Conservation (phyloP, 2,113 vertebrate species). For the Lipotes vexillifer region DNA sequence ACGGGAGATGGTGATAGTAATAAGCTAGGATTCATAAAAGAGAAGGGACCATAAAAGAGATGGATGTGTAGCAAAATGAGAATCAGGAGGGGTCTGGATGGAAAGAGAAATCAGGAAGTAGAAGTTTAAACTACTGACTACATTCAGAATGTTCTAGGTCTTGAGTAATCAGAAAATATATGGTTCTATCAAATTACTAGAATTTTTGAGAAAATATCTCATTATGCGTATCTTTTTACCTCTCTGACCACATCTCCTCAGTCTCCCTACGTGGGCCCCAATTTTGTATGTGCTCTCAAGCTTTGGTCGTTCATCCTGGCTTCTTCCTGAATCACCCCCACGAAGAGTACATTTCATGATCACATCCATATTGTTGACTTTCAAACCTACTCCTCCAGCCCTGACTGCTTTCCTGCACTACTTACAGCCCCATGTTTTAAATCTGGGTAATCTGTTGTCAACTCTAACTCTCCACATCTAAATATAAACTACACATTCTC, state of each 20-base stretch:
- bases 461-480: neutral
- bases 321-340: neutral
- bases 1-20: neutral
- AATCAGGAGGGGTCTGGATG: neutral
- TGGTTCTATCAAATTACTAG: neutral
- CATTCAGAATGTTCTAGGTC: neutral
- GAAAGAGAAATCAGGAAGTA: neutral
- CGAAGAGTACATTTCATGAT: neutral
- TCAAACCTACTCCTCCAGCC: neutral
- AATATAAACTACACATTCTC: neutral
- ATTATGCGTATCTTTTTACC: neutral
- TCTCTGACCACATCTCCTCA: neutral
- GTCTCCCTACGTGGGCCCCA: neutral
- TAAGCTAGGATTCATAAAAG: neutral
- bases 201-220: neutral
- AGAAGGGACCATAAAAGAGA: neutral
- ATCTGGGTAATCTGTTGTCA: neutral
- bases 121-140: neutral
- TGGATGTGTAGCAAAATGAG: neutral
- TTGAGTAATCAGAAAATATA: neutral
- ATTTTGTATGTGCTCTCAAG: neutral
- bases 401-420: neutral
- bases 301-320: neutral
- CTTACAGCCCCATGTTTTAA: neutral
- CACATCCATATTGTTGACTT: neutral